Evolutionary conservation across 2,113 vertebrate genomes (phyloP), one percentile per base, ranked within the genome.

Genomic region (Odobenus rosmarus): DNA sequence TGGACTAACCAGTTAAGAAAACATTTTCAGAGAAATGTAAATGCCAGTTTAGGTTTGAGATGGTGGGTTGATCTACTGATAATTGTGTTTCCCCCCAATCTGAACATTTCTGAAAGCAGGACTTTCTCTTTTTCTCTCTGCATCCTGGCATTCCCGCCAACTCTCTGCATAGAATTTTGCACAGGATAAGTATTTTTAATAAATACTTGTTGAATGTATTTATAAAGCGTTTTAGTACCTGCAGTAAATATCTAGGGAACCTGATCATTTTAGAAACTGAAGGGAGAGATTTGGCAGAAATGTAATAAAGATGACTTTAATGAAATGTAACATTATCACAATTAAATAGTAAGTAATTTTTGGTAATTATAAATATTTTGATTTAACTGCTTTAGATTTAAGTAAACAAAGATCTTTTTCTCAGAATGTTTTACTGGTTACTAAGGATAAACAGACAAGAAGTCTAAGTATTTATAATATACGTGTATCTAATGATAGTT

Each of bases 331-430:
- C 57, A 24, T 62, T 55, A 55, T 71, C 72, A 88, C 18, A 59
- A 79, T 96, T 74, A 81, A 74, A 33, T 59, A 23, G 79, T 36
- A 81, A 84, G 88, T 87, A 39, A 46, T 80, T 64, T 39, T 61
- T 87, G 64, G 26, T 77, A 69, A 83, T 46, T 76, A 36, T 36
- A 83, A 64, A 84, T 95, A 71, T 69, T 89, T 93, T 76, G 61
- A 97, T 57, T 24, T 39, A 71, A 14, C 5, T 19, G 10, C 57
- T 85, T 92, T 24, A n/a, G 79, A 64, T 84, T 71, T 31, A 46
- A 7, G 28, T 71, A 14, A 94, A 64, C 49, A 57, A 77, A 71
- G 55, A 39, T 55, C 55, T 88, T 74, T 81, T 90, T 33, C 67
- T 53, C 26, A 62, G 55, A 67, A 24, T 82, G 1, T 55, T 88